Base-by-base conservation (phyloP, 2,888 invertebrate genomes). In the Leuctra nigra region DNA sequence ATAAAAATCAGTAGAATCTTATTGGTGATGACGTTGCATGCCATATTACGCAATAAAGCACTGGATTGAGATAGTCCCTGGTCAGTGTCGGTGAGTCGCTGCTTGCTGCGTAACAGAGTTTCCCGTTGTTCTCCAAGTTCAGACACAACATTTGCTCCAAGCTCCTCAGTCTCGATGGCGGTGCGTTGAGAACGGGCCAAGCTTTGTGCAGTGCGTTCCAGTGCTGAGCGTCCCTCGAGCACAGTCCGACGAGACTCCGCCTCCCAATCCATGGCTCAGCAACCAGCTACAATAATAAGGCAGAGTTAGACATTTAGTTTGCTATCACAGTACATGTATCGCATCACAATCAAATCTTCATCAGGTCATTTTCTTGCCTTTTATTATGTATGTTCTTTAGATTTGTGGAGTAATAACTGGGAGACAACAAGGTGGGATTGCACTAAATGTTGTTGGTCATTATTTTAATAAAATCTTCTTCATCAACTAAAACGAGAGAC, bases 121-220 rank as follows among this genome's bases (percentile, higher is more conserved):
- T 91, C 90, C 55, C 91, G 72, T 70, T 91, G 91, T 59, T 78
- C 80, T 1, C 82, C 82, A 35, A 92, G 72, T 64, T 91, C 91
- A 0, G 81, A 78, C 6, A 91, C 77, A 1, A 90, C 87, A 68
- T 84, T 86, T 1, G 82, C 80, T 4, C 89, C 91, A 61, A 91
- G 80, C 65, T 81, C 78, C 72, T 91, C 91, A 0, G 88, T 89
- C 73, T 92, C 90, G 2, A 84, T 77, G 0, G 90, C 86, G 46
- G 88, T 78, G 66, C 81, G 81, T 62, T 86, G 84, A 0, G 88
- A 85, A 55, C 88, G 75, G 1, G 78, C 78, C 9, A 87, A 73
- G 62, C 83, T 84, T 58, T 80, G 77, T 0, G 80, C 75, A 0
- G 85, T 81, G 52, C 84, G 70, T 64, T 81, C 79, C 46, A 84